Base-by-base conservation (phyloP, 2,888 invertebrate species). In the Boloria euphrosyne region DNA sequence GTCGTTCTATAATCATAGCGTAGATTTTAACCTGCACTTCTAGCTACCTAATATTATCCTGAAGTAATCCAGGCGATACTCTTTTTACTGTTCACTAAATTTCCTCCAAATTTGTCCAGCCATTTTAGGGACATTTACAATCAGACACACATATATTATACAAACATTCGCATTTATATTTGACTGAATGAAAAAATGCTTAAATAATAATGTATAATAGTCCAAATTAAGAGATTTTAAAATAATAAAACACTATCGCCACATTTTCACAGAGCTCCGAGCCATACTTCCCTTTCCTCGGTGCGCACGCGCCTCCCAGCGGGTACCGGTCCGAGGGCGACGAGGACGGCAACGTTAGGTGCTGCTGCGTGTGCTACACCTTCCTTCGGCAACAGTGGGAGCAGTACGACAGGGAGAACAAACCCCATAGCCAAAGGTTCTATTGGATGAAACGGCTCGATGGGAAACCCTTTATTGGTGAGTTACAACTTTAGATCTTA, bases 361-460 rank as follows among this genome's bases (percentile, higher is more conserved):
- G 96, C 67, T 98, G 98, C 89, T 95, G 95, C 84, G 94, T 98
- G 43, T 98, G 98, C 90, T 97, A 96, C 87, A 95, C 96, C 61
- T 94, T 97, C 79, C 94, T 98, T 52, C 93, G 95, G 65, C 96
- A 97, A 84, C 98, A 98, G 88, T 98, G 98, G 98, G 97, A 98
- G 78, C 94, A 95, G 71, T 97, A 97, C 85, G 98, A 98, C 89
- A 93, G 96, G 52, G 96, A 96, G 78, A 95, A 95, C 80, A 96
- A 96, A 75, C 97, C 98, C 0, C 96, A 97, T 83, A 93, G 95
- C 73, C 97, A 98, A 84, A 93, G 98, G 62, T 94, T 98, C 79
- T 98, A 98, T 82, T 98, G 98, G 96, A 93, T 98, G 90, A 98
- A 98, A 87, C 93, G 98, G 75, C 95, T 96, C 74, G 98, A 98